Conservation (phyloP, 1,140 invertebrate species). For the Gonioctena quinquepunctata region DNA sequence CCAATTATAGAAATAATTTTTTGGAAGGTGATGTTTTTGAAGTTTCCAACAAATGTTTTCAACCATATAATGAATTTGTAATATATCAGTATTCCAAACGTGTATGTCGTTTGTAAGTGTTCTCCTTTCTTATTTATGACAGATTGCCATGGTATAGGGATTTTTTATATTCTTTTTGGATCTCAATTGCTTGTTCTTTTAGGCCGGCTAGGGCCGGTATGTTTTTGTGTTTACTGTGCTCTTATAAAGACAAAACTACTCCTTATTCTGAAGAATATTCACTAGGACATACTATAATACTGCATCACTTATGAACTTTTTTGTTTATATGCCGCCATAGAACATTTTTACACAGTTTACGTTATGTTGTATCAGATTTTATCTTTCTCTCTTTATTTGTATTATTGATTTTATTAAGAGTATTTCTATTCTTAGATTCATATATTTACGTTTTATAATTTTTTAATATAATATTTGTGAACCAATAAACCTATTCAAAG, state of each 20-base stretch:
- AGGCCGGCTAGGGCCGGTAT: constrained; percentile 44
- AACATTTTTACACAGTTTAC: constrained; percentile 47
- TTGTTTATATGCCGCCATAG: constrained; percentile 44
- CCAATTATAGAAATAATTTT: no score
- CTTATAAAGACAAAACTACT: constrained; percentile 40
- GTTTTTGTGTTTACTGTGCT: constrained; percentile 39
- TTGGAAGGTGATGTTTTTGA: no score
- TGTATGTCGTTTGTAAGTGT: constrained; percentile 35
- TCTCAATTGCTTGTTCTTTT: constrained; percentile 39
- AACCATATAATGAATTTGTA: no score
- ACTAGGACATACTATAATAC: constrained; percentile 14
- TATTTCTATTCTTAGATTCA: constrained; percentile 52
- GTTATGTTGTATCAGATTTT: constrained; percentile 55
- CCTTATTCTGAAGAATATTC: constrained; percentile 10
- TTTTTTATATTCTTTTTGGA: constrained; percentile 43
- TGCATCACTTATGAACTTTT: constrained; percentile 32
- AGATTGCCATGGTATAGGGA: constrained; percentile 53
- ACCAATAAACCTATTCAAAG: constrained; percentile 18
- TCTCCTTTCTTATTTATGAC: constrained; percentile 33
- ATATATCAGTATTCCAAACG: constrained; percentile 35
- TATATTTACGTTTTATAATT: constrained; percentile 55
- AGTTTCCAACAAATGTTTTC: no score
- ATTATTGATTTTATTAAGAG: constrained; percentile 52
- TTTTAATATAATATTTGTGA: constrained; percentile 36
- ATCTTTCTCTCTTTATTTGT: constrained; percentile 50